Base-by-base conservation (phyloP, 2,888 invertebrate species). In the Drosophila rellima region DNA sequence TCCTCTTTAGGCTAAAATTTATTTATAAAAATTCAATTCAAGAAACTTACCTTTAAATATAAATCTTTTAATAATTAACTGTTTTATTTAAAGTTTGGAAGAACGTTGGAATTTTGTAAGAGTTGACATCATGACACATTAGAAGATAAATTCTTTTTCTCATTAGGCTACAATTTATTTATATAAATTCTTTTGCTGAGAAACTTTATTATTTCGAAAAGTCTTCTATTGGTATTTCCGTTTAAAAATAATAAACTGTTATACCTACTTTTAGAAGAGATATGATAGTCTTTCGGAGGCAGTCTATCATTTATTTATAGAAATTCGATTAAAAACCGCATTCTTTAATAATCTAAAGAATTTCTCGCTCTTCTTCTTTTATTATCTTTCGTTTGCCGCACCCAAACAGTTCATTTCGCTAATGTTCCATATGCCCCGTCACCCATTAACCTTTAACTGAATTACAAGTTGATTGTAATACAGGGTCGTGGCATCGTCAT, bases 361-460 rank as follows among this genome's bases (percentile, higher is more conserved):
- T 45, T 60, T 63, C 52, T 33, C 29, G 18, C 31, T n/a, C 33
- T 40, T 50, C 48, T 31, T n/a, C 26, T 31, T n/a, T 18, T 7
- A 33, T 35, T 26, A 7, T 26, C 7, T 26, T 26, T 44, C 31
- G 44, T 17, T 42, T 51, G 52, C 56, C 52, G 40, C 31, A 56
- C 51, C 50, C 55, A 33, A 37, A 48, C 60, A 61, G 57, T 59
- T 63, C 35, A 52, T 31, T 61, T 72, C 50, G 73, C 52, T 54
- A 63, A 57, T 57, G 63, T 68, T 73, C 63, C 69, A 50, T 55
- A 51, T 54, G 64, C 48, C 64, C 66, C 81, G 78, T 88, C 86
- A 80, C 70, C 83, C 83, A 88, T 83, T 83, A 88, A 88, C 83
- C 89, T 86, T 56, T 82, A 88, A 82, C 77, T 74, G 88, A 82